Evolutionary conservation across 30 jellyfish, hydroid and myxozoan genomes (phyloP), one percentile per base, ranked within the genome.

Genomic region (Mastigias papua): DNA sequence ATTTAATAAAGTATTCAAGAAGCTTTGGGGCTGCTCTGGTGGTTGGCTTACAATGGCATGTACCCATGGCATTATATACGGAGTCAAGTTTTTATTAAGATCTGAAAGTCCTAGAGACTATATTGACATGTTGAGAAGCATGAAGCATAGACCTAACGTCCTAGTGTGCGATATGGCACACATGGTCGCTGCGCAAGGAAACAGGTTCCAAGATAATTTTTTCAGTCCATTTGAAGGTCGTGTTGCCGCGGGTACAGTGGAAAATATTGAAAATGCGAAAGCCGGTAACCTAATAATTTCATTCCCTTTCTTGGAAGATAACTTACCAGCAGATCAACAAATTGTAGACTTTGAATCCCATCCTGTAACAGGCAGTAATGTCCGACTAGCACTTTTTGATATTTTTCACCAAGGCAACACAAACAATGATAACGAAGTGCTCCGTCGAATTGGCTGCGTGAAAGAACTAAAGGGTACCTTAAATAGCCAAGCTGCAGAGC

Each of bases 31-130:
- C 0, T 67, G 57, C 37, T 84, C 93, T 9, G 93, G 93, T 21
- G 93, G 93, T 23, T 84, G 93, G 93, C 70, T 84, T 0, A 70
- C 88, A 8, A 70, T 72, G 27, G 69, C 93, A 15, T 70, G 93
- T 51, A 28, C 33, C 49, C 89, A 84, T 34, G 93, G 93, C n/a
- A 51, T 84, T 16, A 65, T 84, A 7, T 84, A 84, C 33, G 81
- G 54, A 2, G 74, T 70, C 4, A 84, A 84, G 34, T 70, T 48
- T 1, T 48, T 84, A 13, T 25, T 84, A 2, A 50, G 93, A 4
- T 88, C 89, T 7, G 93, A 84, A 32, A 84, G 88, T 50, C 82
- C 86, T 9, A 63, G 89, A 22, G 89, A 70, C 86, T 69, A 84
- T 35, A 68, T 84, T 4, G 93, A 84, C 25, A 73, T 65, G 8